A percentile compares a stretch with the other conserved stretches of the same genome.
These are phyloP conservation scores for Lucilia cuprina DNA, from an alignment of 1,140 invertebrate genomes.

Conservation along the genomic window DNA sequence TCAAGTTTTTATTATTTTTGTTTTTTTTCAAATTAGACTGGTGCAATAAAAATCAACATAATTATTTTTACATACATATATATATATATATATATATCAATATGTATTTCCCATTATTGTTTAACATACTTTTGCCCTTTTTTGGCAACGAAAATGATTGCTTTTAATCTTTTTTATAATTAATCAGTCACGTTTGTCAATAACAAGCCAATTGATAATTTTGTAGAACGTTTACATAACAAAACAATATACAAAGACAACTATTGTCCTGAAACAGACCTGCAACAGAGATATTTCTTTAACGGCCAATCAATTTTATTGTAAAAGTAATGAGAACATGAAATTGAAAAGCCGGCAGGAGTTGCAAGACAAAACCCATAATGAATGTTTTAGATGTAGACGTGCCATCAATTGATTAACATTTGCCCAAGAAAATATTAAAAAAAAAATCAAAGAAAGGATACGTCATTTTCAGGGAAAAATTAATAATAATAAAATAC, in stretches of 20 bases:
- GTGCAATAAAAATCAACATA: not conserved
- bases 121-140: not conserved
- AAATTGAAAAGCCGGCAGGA: not conserved
- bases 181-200: conserved; percentile 45
- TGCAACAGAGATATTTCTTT: not conserved
- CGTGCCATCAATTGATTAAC: conserved; percentile 7
- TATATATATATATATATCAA: too few relatives aligned
- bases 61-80: not conserved
- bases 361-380: not conserved
- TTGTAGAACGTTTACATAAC: not conserved
- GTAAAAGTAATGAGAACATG: not conserved
- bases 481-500: not conserved
- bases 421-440: not conserved
- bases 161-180: conserved; percentile 44
- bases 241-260: not conserved
- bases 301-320: not conserved
- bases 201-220: not conserved
- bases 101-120: not conserved
- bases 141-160: conserved; percentile 11
- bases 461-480: not conserved
- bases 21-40: too few relatives aligned
- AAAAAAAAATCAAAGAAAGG: not conserved
- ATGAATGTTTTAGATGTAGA: not conserved
- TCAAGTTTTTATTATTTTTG: too few relatives aligned
- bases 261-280: not conserved